phyloP scores from a whole-genome alignment of 1,140 invertebrate species.

The Trypoxylus dichotomus region DNA sequence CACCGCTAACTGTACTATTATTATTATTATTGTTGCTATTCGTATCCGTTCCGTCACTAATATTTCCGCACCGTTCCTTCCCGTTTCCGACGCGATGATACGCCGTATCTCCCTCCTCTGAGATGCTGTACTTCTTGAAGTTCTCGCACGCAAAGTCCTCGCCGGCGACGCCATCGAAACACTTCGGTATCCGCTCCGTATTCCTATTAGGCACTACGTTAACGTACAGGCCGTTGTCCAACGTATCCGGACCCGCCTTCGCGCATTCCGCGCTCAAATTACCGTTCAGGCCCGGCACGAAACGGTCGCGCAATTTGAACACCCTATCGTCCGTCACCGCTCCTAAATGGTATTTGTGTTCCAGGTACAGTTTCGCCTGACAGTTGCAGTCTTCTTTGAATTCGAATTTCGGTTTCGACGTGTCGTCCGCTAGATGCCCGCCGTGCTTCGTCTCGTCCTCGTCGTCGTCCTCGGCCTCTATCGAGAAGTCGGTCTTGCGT shows the following conservation, averaged over 20 bases:
- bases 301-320: constrained; percentile 38
- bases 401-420: neutral
- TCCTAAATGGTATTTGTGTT: constrained; percentile 42
- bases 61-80: neutral
- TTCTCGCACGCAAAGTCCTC: constrained; percentile 46
- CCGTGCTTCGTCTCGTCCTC: constrained; percentile 36
- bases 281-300: constrained; percentile 48
- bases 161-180: constrained; percentile 30
- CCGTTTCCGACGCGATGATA: neutral
- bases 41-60: neutral
- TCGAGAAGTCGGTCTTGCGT: constrained; percentile 8
- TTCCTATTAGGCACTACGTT: constrained; percentile 54
- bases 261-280: constrained; percentile 39
- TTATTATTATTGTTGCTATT: constrained; percentile 30
- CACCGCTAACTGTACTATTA: constrained; percentile 9
- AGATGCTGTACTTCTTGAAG: constrained; percentile 52
- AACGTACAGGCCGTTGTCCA: constrained; percentile 43
- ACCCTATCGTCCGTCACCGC: constrained; percentile 39
- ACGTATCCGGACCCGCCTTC: constrained; percentile 30
- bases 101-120: constrained; percentile 37
- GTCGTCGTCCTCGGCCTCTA: constrained; percentile 33
- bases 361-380: constrained; percentile 42
- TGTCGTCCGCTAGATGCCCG: neutral
- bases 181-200: constrained; percentile 46
- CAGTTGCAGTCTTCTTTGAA: constrained; percentile 45